Evolutionary conservation across 2,113 vertebrate species (phyloP).

Genomic region (Tor tambroides): DNA sequence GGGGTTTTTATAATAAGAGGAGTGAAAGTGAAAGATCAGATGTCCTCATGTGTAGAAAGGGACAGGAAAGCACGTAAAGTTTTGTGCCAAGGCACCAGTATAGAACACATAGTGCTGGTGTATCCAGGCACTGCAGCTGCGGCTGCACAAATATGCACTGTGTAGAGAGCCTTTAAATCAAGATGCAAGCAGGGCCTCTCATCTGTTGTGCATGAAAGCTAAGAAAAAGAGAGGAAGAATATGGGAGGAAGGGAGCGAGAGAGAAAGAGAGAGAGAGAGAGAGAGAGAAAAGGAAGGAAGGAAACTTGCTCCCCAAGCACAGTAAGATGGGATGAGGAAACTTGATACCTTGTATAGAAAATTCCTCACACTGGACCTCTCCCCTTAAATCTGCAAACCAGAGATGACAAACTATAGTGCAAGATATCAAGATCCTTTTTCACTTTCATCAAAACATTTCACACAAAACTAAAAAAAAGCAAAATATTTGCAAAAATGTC

Average conservation of each 20-base stretch:
- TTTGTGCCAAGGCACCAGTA: constrained; percentile 72
- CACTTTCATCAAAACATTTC: not conserved
- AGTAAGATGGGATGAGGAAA: constrained; percentile 37
- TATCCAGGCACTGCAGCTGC: constrained; percentile 77
- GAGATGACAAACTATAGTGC: not conserved
- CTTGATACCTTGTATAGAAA: constrained; percentile 47
- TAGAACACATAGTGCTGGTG: constrained; percentile 77
- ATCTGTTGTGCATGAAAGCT: constrained; percentile 28
- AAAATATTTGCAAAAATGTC: not conserved
- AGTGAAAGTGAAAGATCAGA: constrained; percentile 15
- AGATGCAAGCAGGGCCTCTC: constrained; percentile 66
- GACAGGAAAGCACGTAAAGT: constrained; percentile 65
- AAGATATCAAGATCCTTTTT: not conserved
- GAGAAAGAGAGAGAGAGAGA: not conserved
- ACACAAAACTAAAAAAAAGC: not conserved
- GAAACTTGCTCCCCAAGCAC: constrained; percentile 29
- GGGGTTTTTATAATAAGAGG: not conserved
- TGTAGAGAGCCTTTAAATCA: constrained; percentile 74
- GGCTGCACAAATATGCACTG: constrained; percentile 72
- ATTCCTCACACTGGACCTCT: constrained; percentile 32
- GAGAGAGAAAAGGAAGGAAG: constrained; percentile 39
- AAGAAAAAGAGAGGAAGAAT: constrained; percentile 43
- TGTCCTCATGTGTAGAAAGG: constrained; percentile 39
- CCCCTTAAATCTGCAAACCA: not conserved
- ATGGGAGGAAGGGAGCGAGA: constrained; percentile 1